phyloP scores from a whole-genome alignment of 1,140 invertebrate species.

The Bombus waltoni region DNA sequence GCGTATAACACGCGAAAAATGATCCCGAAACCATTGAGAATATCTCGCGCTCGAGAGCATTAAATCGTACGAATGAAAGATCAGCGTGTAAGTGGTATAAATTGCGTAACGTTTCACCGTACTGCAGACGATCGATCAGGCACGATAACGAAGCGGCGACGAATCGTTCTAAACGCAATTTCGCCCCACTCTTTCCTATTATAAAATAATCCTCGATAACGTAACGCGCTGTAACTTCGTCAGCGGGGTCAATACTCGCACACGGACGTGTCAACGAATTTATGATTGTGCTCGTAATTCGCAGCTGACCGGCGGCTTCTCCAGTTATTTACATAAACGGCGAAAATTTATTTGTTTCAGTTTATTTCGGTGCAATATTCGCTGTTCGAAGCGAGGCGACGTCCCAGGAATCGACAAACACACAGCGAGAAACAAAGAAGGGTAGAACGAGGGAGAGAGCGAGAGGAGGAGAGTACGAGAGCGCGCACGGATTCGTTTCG shows the following conservation, averaged over 20 bases:
- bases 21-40: no score
- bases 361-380: constrained; percentile 49
- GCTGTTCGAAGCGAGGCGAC: background rate
- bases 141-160: background rate
- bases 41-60: no score
- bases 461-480: background rate
- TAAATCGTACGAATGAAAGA: background rate
- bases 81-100: background rate
- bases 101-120: background rate
- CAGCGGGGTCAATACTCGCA: background rate
- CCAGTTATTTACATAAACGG: constrained; percentile 49
- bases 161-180: background rate
- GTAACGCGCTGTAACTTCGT: background rate
- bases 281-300: constrained; percentile 39
- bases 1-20: no score
- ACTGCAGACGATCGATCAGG: background rate
- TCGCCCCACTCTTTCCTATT: no score
- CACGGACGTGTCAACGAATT: constrained; percentile 19
- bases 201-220: no score
- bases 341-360: constrained; percentile 51
- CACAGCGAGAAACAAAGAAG: background rate
- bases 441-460: background rate
- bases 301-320: background rate
- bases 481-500: constrained; percentile 34
- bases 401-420: constrained; percentile 43